phyloP scores from a whole-genome alignment of 2,888 invertebrate genomes.

The Carcina quercana region DNA sequence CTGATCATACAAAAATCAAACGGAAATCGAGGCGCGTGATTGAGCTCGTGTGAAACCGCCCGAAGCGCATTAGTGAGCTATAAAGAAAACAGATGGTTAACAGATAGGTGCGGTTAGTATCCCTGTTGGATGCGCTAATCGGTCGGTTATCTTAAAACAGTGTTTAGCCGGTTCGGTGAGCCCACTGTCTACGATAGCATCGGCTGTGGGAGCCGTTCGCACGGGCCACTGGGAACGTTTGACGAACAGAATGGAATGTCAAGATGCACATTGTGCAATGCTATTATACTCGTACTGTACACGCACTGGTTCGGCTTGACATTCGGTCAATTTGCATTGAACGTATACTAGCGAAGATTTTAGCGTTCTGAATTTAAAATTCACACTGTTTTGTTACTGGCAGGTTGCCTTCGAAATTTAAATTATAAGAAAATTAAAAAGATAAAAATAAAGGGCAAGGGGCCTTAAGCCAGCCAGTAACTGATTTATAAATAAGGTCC shows the following conservation, averaged over 20 bases:
- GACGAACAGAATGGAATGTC: conserved; percentile 67
- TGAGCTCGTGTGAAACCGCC: conserved; percentile 19
- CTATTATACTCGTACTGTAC: conserved; percentile 22
- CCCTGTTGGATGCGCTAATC: conserved; percentile 32
- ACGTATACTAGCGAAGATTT: too few relatives aligned
- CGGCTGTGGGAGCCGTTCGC: conserved; percentile 59
- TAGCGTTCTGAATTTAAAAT: too few relatives aligned
- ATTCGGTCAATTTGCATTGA: conserved; percentile 52
- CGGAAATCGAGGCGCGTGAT: too few relatives aligned
- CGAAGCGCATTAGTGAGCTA: too few relatives aligned
- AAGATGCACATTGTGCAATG: conserved; percentile 64
- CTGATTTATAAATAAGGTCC: too few relatives aligned
- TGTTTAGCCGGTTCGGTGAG: conserved; percentile 44
- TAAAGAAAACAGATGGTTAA: conserved; percentile 4
- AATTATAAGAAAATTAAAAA: too few relatives aligned
- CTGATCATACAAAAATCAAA: too few relatives aligned
- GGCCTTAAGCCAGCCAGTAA: too few relatives aligned
- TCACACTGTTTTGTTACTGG: too few relatives aligned
- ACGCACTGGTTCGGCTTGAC: conserved; percentile 29
- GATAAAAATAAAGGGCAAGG: too few relatives aligned
- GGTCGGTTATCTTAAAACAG: conserved; percentile 35
- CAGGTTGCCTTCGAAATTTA: too few relatives aligned
- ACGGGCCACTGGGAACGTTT: conserved; percentile 49
- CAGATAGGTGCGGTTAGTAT: conserved; percentile 10
- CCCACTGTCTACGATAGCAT: conserved; percentile 30